Evolutionary conservation across 2,113 vertebrate species (phyloP).

Genomic region (Chionodraco myersi): DNA sequence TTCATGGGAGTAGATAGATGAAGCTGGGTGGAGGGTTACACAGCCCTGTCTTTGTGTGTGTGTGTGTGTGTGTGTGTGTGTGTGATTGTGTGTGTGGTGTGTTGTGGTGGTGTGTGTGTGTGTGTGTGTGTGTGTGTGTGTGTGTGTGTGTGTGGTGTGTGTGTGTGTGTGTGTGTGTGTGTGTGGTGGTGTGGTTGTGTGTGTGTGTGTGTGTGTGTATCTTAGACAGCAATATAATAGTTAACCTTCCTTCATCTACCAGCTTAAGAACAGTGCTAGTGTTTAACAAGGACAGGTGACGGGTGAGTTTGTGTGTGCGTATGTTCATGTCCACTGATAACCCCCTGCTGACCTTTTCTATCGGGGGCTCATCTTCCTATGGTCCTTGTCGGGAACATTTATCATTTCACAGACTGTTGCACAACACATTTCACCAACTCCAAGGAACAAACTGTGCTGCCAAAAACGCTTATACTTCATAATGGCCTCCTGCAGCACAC

Average conservation of each 20-base stretch:
- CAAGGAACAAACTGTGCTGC: constrained; percentile 68
- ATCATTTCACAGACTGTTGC: constrained; percentile 67
- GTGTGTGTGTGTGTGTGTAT: not conserved
- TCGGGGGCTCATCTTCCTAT: constrained; percentile 47
- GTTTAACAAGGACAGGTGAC: constrained; percentile 60
- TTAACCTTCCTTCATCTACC: constrained; percentile 47
- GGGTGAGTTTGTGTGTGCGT: constrained; percentile 15
- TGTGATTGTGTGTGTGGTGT: constrained; percentile 17
- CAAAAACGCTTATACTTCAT: constrained; percentile 43
- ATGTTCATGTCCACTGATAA: constrained; percentile 48
- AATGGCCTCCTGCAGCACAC: constrained; percentile 25
- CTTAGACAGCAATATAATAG: constrained; percentile 24
- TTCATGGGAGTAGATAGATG: constrained; percentile 49
- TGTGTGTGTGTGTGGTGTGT: not conserved
- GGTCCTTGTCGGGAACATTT: constrained; percentile 37
- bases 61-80: constrained; percentile 26
- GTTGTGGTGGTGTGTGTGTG: constrained; percentile 15
- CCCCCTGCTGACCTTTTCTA: constrained; percentile 41
- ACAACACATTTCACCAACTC: constrained; percentile 54
- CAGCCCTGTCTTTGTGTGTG: constrained; percentile 28
- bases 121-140: constrained; percentile 7
- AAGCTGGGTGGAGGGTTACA: constrained; percentile 15
- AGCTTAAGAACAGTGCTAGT: constrained; percentile 45
- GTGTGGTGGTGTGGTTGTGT: constrained; percentile 1
- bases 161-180: constrained; percentile 13